phyloP scores from a whole-genome alignment of 2,113 vertebrate genomes.

The Psephotus haematonotus region DNA sequence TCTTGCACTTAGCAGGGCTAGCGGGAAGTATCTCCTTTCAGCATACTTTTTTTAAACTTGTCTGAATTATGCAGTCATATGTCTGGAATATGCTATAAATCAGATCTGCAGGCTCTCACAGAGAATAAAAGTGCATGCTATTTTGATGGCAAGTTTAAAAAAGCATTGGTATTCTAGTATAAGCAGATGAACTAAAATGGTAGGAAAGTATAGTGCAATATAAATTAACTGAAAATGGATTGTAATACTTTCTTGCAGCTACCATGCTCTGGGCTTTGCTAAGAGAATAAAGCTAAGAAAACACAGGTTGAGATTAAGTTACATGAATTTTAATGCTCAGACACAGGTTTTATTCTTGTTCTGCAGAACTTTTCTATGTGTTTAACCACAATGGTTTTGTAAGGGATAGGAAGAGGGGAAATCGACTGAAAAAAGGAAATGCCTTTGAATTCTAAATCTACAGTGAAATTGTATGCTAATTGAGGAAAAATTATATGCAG shows the following conservation, averaged over 20 bases:
- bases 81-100: neutral
- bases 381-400: neutral
- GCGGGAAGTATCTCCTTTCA: neutral
- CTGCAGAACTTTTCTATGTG: neutral
- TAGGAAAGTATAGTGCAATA: neutral
- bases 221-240: constrained; percentile 11
- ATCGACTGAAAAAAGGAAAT: neutral
- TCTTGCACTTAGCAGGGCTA: neutral
- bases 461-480: neutral
- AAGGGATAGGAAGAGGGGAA: neutral
- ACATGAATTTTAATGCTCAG: neutral
- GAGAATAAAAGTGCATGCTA: neutral
- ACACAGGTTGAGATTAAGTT: neutral
- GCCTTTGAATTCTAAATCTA: neutral
- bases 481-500: neutral
- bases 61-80: constrained; percentile 7
- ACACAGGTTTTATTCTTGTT: neutral
- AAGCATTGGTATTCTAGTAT: neutral
- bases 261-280: neutral
- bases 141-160: constrained; percentile 24
- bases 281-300: neutral
- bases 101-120: neutral
- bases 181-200: constrained; percentile 10
- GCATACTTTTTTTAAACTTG: constrained; percentile 5
- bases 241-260: neutral